A percentile compares a stretch with the other conserved stretches of the same genome.
Conservation (phyloP, 2,797 vertebrate genomes). For the Notamacropus eugenii region DNA sequence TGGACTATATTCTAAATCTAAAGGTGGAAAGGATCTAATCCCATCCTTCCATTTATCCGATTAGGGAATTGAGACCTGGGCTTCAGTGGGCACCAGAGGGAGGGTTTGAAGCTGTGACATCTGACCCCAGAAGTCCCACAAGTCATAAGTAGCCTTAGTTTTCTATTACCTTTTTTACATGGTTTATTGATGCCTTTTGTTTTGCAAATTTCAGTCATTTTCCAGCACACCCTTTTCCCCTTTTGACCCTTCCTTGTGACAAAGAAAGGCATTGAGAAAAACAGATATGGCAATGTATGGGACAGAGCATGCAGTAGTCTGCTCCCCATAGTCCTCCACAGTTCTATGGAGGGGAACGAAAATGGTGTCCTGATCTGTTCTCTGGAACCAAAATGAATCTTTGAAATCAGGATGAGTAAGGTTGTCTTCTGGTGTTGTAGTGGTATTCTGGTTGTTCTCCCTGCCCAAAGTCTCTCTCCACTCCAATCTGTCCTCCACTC, state of each 20-base stretch:
- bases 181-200: neutral
- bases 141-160: neutral
- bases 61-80: neutral
- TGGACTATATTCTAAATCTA: neutral
- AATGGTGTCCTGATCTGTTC: neutral
- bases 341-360: neutral
- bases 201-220: neutral
- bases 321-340: neutral
- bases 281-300: neutral
- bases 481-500: neutral
- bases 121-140: neutral
- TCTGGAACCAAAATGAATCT: neutral
- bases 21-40: neutral
- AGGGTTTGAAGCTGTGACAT: neutral
- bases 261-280: neutral
- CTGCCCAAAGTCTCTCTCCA: neutral
- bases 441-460: neutral
- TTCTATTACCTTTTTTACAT: neutral
- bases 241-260: neutral
- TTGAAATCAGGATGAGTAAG: neutral
- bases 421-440: neutral
- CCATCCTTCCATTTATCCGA: neutral
- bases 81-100: neutral
- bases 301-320: neutral
- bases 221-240: neutral